phyloP scores from a whole-genome alignment of 2,797 vertebrate species.

The Ptychadena robeensis region DNA sequence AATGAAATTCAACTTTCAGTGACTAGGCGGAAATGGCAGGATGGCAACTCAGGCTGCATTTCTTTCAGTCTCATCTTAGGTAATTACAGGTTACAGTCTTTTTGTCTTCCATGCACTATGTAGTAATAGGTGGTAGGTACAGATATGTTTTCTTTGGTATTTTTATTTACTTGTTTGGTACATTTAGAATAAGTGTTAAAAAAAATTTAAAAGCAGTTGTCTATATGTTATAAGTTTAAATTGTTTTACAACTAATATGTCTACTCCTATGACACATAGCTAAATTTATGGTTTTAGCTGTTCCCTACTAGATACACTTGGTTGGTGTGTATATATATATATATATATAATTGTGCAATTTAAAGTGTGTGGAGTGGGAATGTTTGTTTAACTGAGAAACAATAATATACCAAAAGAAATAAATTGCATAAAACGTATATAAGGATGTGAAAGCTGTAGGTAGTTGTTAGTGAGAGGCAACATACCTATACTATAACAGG shows the following conservation, averaged over 20 bases:
- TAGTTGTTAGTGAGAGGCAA: no score
- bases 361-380: no score
- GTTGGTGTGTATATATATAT: no score
- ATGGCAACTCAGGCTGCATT: background rate
- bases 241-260: background rate
- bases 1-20: background rate
- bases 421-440: no score
- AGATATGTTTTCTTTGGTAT: background rate
- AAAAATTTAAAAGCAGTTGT: background rate
- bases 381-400: no score
- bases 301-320: no score
- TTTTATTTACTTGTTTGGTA: background rate
- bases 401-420: no score
- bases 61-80: background rate
- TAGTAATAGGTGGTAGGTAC: background rate
- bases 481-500: no score
- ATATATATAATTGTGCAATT: no score
- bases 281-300: no score
- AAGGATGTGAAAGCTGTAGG: no score
- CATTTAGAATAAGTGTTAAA: background rate
- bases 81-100: background rate
- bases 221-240: background rate
- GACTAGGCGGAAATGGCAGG: background rate
- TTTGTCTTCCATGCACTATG: background rate
- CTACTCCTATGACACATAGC: background rate